Evolutionary conservation across 2,797 vertebrate genomes (phyloP).

Genomic region (Heterohyrax brucei): DNA sequence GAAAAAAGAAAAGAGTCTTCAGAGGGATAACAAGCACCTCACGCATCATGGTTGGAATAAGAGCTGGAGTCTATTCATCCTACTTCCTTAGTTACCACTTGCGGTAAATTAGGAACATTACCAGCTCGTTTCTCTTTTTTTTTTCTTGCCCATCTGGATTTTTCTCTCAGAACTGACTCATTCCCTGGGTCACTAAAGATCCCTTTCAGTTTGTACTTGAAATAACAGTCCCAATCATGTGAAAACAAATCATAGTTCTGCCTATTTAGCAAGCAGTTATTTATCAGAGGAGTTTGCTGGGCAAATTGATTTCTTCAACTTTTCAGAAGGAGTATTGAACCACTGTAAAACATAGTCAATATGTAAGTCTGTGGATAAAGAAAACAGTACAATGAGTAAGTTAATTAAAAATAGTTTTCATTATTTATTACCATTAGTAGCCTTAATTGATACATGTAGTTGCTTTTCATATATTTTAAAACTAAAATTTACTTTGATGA

Average conservation of each 20-base stretch:
- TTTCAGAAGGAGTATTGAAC: neutral
- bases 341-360: neutral
- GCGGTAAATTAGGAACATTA: neutral
- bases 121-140: neutral
- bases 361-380: neutral
- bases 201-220: neutral
- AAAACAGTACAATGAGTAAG: neutral
- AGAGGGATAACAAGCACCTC: neutral
- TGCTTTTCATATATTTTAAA: neutral
- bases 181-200: neutral
- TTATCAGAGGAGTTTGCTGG: neutral
- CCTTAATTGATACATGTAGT: neutral
- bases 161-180: neutral
- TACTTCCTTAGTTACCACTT: neutral
- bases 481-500: neutral
- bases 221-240: neutral
- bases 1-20: neutral
- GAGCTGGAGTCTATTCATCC: fast-evolving
- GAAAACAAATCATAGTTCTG: neutral
- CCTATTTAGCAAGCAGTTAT: neutral
- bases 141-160: fast-evolving
- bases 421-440: neutral
- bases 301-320: neutral
- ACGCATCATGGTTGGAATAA: neutral
- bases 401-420: conserved; percentile 57